Evolutionary conservation across 2,113 vertebrate species (phyloP).

Genomic region (Hydrolagus affinis): DNA sequence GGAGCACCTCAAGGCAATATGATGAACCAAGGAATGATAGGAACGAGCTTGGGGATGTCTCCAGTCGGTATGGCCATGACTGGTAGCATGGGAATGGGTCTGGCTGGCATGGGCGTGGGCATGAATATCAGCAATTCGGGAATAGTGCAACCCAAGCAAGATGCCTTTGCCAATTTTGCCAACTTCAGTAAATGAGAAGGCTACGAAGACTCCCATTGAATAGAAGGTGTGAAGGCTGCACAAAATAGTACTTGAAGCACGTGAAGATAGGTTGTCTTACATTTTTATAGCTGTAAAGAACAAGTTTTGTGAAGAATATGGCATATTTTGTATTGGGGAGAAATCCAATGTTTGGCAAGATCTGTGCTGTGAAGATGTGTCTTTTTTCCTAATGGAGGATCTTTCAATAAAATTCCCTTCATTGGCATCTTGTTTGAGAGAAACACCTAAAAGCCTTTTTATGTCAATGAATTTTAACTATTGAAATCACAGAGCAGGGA

Average conservation of each 20-base stretch:
- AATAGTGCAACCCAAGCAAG: slow-evolving; percentile 82
- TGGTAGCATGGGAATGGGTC: slow-evolving; percentile 64
- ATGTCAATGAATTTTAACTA: slow-evolving; percentile 23
- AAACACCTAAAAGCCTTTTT: slow-evolving; percentile 31
- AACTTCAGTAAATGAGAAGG: slow-evolving; percentile 92
- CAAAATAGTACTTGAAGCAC: slow-evolving; percentile 67
- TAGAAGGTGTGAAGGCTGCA: slow-evolving; percentile 78
- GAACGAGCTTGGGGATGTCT: slow-evolving; percentile 70
- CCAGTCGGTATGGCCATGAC: slow-evolving; percentile 64
- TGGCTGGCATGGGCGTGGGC: slow-evolving; percentile 46
- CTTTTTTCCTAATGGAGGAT: slow-evolving; percentile 23
- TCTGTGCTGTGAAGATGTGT: slow-evolving; percentile 28
- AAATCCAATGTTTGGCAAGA: slow-evolving; percentile 33
- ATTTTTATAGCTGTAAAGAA: slow-evolving; percentile 32
- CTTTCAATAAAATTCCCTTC: slow-evolving; percentile 19
- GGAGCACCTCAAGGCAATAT: slow-evolving; percentile 50
- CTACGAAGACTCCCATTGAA: slow-evolving; percentile 42
- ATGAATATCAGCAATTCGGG: slow-evolving; percentile 55
- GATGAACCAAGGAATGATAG: slow-evolving; percentile 73
- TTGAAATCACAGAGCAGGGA: slow-evolving; percentile 23
- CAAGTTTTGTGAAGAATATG: slow-evolving; percentile 36
- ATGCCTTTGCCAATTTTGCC: slow-evolving; percentile 95
- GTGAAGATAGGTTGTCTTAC: slow-evolving; percentile 46
- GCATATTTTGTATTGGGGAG: slow-evolving; percentile 34
- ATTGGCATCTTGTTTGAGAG: slow-evolving; percentile 31